Conservation (phyloP, 2,113 vertebrate species). For the Hepsetus odoe region DNA sequence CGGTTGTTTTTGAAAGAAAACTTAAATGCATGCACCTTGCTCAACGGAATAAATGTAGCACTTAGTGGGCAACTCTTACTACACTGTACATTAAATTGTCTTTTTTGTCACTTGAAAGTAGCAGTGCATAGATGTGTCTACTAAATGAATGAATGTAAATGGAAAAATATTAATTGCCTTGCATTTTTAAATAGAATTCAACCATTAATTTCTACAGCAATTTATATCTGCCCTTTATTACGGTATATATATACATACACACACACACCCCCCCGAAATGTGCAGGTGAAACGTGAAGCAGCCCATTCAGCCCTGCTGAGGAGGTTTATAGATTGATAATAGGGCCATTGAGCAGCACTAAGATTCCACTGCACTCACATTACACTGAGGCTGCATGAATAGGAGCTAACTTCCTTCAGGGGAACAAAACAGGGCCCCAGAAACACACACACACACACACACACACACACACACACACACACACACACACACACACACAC, state of each 20-base stretch:
- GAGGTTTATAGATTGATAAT: constrained; percentile 24
- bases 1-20: too few species aligned
- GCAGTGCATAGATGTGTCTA: too few species aligned
- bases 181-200: constrained; percentile 10
- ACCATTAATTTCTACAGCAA: not conserved
- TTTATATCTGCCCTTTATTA: constrained; percentile 12
- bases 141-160: too few species aligned
- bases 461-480: not conserved
- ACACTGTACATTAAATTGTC: too few species aligned
- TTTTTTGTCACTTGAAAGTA: too few species aligned
- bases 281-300: not conserved
- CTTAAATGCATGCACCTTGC: too few species aligned
- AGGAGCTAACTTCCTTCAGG: constrained; percentile 11
- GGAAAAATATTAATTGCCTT: too few species aligned
- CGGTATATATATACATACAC: too few species aligned
- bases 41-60: too few species aligned
- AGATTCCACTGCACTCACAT: constrained; percentile 36
- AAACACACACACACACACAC: not conserved
- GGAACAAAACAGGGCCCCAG: constrained; percentile 14
- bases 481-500: not conserved
- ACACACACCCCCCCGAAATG: constrained; percentile 23
- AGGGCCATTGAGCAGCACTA: constrained; percentile 18
- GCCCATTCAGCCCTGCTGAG: not conserved
- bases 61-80: too few species aligned
- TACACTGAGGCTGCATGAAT: constrained; percentile 12